A percentile compares a stretch with the other conserved stretches of the same genome.
These are phyloP conservation scores for Sciurus carolinensis DNA, from an alignment of 2,797 vertebrate species.

Conservation along the genomic window DNA sequence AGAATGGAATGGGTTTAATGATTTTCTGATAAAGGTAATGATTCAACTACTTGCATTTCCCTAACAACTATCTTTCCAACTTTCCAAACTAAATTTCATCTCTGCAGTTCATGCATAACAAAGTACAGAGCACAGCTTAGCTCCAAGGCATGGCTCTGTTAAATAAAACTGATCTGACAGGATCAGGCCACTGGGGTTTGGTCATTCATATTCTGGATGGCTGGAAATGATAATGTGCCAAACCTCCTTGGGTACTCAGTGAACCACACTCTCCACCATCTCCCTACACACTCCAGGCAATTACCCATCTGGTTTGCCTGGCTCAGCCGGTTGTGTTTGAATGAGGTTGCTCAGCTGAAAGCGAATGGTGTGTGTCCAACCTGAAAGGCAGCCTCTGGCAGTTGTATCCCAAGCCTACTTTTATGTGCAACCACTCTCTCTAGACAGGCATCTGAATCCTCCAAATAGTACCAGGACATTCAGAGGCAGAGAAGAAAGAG, in stretches of 20 bases:
- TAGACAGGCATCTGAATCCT: neutral
- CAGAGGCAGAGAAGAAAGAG: neutral
- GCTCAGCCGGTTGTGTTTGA: conserved; percentile 74
- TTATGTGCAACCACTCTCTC: conserved; percentile 31
- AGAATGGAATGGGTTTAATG: neutral
- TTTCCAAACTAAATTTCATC: conserved; percentile 66
- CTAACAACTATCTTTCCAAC: conserved; percentile 28
- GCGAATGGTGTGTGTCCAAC: conserved; percentile 69
- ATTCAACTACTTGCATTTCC: neutral
- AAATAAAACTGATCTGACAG: conserved; percentile 85
- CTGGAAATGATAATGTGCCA: conserved; percentile 83
- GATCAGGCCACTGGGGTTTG: conserved; percentile 83
- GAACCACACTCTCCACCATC: conserved; percentile 80
- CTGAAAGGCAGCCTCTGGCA: conserved; percentile 77
- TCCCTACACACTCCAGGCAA: conserved; percentile 83
- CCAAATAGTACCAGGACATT: neutral
- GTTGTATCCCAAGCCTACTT: neutral
- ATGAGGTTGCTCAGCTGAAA: conserved; percentile 78
- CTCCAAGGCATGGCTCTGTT: conserved; percentile 69
- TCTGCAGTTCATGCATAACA: conserved; percentile 42
- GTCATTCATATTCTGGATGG: conserved; percentile 81
- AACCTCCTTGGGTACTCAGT: conserved; percentile 85
- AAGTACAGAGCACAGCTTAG: conserved; percentile 71
- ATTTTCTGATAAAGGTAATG: conserved; percentile 52
- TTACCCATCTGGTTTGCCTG: conserved; percentile 80